Conservation (phyloP, 2,113 vertebrate genomes). For the Rynchops niger region DNA sequence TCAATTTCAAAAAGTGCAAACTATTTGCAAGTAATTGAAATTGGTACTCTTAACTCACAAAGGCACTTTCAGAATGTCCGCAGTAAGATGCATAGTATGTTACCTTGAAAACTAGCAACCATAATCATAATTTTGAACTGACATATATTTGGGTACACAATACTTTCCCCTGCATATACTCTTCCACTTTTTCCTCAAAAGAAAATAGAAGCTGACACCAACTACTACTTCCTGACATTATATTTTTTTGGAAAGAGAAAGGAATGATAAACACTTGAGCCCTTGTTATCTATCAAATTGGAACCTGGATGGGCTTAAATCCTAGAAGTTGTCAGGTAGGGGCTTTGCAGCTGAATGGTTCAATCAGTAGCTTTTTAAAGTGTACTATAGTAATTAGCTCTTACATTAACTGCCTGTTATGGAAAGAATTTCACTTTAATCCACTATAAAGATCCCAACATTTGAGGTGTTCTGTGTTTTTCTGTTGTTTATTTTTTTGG, state of each 20-base stretch:
- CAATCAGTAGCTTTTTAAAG: not conserved
- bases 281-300: not conserved
- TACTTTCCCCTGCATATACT: not conserved
- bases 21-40: not conserved
- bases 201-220: not conserved
- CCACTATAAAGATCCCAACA: not conserved
- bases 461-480: fast-evolving
- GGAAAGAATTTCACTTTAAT: not conserved
- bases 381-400: not conserved
- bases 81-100: not conserved
- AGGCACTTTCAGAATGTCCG: not conserved
- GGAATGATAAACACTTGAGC: not conserved
- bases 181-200: not conserved
- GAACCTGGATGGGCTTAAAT: not conserved
- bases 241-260: not conserved
- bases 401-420: not conserved
- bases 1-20: not conserved
- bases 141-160: not conserved
- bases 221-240: not conserved
- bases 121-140: not conserved
- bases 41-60: not conserved
- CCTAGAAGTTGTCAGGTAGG: not conserved
- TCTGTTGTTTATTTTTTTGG: not conserved
- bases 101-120: not conserved
- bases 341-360: not conserved